These are phyloP conservation scores for Drosophila bocki DNA, from an alignment of 1,140 invertebrate species.

Conservation along the genomic window DNA sequence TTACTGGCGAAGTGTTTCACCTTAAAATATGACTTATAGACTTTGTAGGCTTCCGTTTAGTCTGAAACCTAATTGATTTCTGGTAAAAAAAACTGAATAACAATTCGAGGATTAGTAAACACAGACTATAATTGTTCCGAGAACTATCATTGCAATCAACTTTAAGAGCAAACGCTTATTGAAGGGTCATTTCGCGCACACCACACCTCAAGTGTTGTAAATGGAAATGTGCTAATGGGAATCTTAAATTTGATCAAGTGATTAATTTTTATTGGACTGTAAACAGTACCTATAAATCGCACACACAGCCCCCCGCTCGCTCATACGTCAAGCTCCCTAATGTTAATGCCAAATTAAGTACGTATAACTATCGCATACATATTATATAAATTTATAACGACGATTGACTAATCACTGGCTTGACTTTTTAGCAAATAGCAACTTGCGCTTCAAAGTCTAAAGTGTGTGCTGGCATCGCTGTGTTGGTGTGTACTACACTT, in stretches of 20 bases:
- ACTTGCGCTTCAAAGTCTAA: constrained; percentile 58
- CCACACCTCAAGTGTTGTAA: constrained; percentile 24
- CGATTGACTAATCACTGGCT: constrained; percentile 62
- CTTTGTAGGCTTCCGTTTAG: not conserved
- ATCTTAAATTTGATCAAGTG: constrained; percentile 29
- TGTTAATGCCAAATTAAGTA: constrained; percentile 41
- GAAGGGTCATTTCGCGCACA: constrained; percentile 21
- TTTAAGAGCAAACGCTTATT: not conserved
- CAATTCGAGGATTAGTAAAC: not conserved
- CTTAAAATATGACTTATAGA: not conserved
- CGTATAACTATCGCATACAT: constrained; percentile 45
- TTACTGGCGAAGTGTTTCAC: not conserved
- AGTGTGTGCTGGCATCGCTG: constrained; percentile 36
- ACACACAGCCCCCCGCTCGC: not conserved
- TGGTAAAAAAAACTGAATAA: constrained; percentile 4
- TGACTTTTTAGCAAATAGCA: constrained; percentile 58
- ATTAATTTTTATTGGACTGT: constrained; percentile 19
- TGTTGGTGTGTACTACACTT: constrained; percentile 45
- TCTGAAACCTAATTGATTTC: not conserved
- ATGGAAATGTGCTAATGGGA: constrained; percentile 30
- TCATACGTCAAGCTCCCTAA: constrained; percentile 33
- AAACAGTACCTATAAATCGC: constrained; percentile 17
- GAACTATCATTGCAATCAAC: constrained; percentile 22
- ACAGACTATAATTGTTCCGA: constrained; percentile 25
- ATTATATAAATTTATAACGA: constrained; percentile 61